These are phyloP conservation scores for Chrysina gloriosa DNA, from an alignment of 2,888 invertebrate genomes.

Conservation along the genomic window DNA sequence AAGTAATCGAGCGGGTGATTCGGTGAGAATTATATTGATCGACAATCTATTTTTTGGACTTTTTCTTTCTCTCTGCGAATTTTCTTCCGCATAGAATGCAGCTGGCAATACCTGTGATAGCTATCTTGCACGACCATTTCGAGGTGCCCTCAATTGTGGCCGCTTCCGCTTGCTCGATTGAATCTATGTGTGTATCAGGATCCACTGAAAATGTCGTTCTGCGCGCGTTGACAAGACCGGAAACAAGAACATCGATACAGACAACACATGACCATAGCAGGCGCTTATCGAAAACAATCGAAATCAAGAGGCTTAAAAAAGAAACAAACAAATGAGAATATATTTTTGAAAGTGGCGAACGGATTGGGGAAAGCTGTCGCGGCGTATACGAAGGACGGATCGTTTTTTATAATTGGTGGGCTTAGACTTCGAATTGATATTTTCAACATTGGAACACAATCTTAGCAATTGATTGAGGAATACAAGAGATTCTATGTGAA, in stretches of 20 bases:
- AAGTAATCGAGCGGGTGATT: no score
- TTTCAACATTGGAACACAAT: background rate
- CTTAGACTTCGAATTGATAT: background rate
- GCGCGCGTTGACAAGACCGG: constrained; percentile 67
- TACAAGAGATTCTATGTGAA: no score
- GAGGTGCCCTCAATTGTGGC: constrained; percentile 98
- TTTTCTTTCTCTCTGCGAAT: background rate
- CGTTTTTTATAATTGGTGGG: background rate
- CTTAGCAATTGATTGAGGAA: background rate
- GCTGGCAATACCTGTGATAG: constrained; percentile 91
- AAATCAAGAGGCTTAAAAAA: no score
- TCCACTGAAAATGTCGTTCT: constrained; percentile 98
- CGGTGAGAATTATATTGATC: background rate
- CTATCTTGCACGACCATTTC: constrained; percentile 99
- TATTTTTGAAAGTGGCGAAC: background rate
- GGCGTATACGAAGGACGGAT: constrained; percentile 2
- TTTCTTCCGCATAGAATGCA: constrained; percentile 64
- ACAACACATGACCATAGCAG: constrained; percentile 58
- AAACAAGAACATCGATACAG: constrained; percentile 65
- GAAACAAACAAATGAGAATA: background rate
- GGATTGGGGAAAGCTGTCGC: background rate
- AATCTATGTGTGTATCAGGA: constrained; percentile 97
- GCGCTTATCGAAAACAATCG: constrained; percentile 42
- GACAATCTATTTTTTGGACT: background rate
- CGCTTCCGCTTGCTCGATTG: constrained; percentile 96